These are phyloP conservation scores for Macrostomum lignano DNA, from an alignment of 1,140 invertebrate species.

Conservation along the genomic window DNA sequence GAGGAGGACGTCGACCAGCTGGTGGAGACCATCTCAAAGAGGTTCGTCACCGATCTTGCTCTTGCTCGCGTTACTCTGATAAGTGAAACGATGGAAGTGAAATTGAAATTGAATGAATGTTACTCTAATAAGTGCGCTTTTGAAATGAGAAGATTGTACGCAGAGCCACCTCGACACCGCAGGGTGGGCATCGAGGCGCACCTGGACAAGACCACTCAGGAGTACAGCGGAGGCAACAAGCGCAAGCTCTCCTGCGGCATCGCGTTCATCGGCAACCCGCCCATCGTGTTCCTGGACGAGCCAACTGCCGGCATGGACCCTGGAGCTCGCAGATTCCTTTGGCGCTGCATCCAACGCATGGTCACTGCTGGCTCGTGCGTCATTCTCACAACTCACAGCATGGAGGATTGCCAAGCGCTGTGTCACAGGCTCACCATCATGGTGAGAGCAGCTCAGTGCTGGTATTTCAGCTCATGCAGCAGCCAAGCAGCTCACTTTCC, in stretches of 20 bases:
- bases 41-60: too few relatives aligned
- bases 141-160: too few relatives aligned
- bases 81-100: too few relatives aligned
- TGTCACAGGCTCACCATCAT: slow-evolving; percentile 30
- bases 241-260: slow-evolving; percentile 31
- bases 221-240: slow-evolving; percentile 38
- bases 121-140: too few relatives aligned
- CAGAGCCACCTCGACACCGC: too few relatives aligned
- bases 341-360: too few relatives aligned
- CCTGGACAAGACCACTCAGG: slow-evolving; percentile 19
- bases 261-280: slow-evolving; percentile 37
- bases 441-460: too few relatives aligned
- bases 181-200: slow-evolving; percentile 14
- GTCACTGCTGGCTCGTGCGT: too few relatives aligned
- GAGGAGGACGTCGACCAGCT: slow-evolving; percentile 23
- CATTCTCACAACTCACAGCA: slow-evolving; percentile 27
- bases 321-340: slow-evolving; percentile 31
- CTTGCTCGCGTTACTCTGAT: too few relatives aligned
- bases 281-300: slow-evolving; percentile 46
- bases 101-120: too few relatives aligned
- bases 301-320: slow-evolving; percentile 35
- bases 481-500: too few relatives aligned
- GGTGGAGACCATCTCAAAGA: slow-evolving; percentile 25
- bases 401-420: slow-evolving; percentile 33
- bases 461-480: too few relatives aligned